phyloP scores from a whole-genome alignment of 2,113 vertebrate species.

The Choloepus hoffmanni region DNA sequence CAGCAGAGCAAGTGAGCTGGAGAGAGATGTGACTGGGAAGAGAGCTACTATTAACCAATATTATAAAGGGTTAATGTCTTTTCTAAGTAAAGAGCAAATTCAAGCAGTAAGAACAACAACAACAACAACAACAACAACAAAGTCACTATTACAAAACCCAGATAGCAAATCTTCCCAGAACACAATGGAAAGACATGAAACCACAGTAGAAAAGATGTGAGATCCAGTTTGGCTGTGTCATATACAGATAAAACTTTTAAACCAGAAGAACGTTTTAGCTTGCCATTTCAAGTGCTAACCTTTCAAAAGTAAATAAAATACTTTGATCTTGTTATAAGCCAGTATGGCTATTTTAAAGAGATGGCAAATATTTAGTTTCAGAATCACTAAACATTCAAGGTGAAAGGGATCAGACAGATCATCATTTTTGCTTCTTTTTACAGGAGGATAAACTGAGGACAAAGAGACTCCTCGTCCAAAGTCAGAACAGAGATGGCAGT shows the following conservation, averaged over 20 bases:
- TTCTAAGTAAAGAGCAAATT: constrained; percentile 41
- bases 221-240: neutral
- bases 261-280: neutral
- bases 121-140: neutral
- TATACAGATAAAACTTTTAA: constrained; percentile 57
- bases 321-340: constrained; percentile 12
- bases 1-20: neutral
- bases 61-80: neutral
- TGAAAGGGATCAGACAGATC: neutral
- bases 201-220: neutral
- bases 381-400: neutral
- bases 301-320: constrained; percentile 27
- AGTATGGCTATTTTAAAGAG: constrained; percentile 9
- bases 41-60: neutral
- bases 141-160: neutral
- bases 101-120: neutral
- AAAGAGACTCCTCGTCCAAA: neutral
- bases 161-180: constrained; percentile 14
- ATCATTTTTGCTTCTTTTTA: neutral
- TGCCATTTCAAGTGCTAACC: neutral
- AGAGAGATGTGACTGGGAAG: neutral
- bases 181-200: constrained; percentile 41
- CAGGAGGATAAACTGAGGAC: neutral
- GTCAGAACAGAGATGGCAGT: neutral
- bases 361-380: neutral